Base-by-base conservation (phyloP, 1,140 invertebrate genomes). In the Lepidotrigona ventralis region DNA sequence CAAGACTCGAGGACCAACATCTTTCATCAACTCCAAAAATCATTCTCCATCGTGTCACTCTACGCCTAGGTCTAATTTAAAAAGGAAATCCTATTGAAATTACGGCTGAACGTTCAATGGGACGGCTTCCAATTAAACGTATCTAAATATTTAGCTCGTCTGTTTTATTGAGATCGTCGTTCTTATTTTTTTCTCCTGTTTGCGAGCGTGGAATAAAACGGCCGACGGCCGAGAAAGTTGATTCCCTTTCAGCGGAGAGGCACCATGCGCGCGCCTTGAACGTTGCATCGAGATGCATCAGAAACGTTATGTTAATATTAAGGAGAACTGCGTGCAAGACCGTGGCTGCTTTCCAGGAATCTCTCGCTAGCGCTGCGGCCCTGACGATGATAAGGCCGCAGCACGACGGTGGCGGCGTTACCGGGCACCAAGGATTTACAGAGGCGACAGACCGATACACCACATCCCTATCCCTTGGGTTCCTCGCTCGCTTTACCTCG, bases 391-490 rank as follows among this genome's bases (percentile, higher is more conserved):
- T 91, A 90, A 91, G 89, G 78, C 86, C 15, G 53, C 76, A 85
- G 84, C 85, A 88, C 87, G 89, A 89, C 81, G 85, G 88, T 90
- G 88, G 89, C 87, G 85, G 87, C 81, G 86, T 90, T 90, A 90
- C 89, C 85, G 85, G 69, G 85, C 85, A 83, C 63, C 85, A 39
- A 88, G 88, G 90, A 91, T 91, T 91, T 91, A 91, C 90, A 82
- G 86, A 91, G 89, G 88, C 90, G 89, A 90, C 90, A 88, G 84
- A 84, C 89, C 90, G 89, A 90, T 90, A 90, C 87, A 90, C 86
- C 88, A 90, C 88, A 77, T 86, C 81, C 80, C 85, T 78, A 88
- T 81, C 79, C 84, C 74, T 29, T 74, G 79, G 54, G 72, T 79
- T 76, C 79, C 88, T 88, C 74, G 56, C 77, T 75, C 85, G 74